These are phyloP conservation scores for Amaurobius ferox DNA, from an alignment of 2,888 invertebrate species.

Conservation along the genomic window DNA sequence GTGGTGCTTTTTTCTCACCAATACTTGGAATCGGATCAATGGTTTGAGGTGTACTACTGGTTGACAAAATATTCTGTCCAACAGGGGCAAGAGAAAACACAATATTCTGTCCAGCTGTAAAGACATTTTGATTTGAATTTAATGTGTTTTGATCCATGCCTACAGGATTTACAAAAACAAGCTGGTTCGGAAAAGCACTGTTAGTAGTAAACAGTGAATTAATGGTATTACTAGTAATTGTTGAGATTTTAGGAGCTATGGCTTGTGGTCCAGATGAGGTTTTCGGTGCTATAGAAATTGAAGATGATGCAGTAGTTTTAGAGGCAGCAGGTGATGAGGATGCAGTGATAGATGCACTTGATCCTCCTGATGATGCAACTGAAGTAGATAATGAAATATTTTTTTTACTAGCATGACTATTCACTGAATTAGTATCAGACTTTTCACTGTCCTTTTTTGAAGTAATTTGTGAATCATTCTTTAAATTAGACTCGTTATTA, in stretches of 20 bases:
- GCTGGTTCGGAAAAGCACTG: background rate
- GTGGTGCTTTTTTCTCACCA: background rate
- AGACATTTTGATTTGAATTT: background rate
- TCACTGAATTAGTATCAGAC: background rate
- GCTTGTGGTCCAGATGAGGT: background rate
- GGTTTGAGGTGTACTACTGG: background rate
- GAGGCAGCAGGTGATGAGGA: background rate
- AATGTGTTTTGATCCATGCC: background rate
- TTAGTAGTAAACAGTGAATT: background rate
- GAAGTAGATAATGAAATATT: background rate
- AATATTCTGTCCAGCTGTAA: conserved; percentile 1
- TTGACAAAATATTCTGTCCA: background rate
- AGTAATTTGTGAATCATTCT: background rate
- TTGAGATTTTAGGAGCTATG: background rate
- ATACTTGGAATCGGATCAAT: background rate
- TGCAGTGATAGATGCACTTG: background rate
- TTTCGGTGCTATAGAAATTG: background rate
- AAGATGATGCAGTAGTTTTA: background rate
- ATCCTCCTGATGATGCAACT: background rate
- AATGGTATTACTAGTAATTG: background rate
- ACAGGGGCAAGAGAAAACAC: background rate
- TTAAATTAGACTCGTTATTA: background rate
- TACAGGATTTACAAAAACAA: background rate
- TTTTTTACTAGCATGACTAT: background rate
- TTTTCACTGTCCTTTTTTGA: background rate